These are phyloP conservation scores for Euthynnus affinis DNA, from an alignment of 2,797 vertebrate genomes.

Conservation along the genomic window DNA sequence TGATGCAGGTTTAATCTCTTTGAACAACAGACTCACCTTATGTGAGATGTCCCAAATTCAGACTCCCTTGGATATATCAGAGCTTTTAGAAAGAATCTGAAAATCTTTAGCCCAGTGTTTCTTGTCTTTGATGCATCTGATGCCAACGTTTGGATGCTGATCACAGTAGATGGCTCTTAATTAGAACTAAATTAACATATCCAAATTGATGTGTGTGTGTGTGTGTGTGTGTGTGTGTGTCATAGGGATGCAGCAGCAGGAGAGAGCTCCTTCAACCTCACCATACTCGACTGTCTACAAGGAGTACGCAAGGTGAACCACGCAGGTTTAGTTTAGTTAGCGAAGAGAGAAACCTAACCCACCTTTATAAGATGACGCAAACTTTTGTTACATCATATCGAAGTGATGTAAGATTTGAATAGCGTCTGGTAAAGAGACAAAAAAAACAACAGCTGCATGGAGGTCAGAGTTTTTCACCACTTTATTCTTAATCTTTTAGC, in stretches of 20 bases:
- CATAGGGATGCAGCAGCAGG: constrained; percentile 92
- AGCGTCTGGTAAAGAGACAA: neutral
- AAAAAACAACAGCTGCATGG: neutral
- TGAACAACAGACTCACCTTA: too few species aligned
- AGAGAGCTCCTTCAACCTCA: constrained; percentile 91
- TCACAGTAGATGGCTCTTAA: too few species aligned
- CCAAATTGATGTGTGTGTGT: neutral
- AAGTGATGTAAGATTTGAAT: neutral
- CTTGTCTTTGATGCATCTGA: too few species aligned
- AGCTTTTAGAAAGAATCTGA: too few species aligned
- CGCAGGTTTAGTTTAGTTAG: neutral
- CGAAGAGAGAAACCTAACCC: neutral
- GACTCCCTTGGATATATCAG: too few species aligned
- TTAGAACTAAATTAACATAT: too few species aligned
- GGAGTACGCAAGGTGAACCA: constrained; percentile 92
- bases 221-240: constrained; percentile 38
- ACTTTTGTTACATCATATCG: neutral
- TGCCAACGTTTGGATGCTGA: too few species aligned
- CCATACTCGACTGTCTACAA: constrained; percentile 93
- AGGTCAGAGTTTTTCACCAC: constrained; percentile 4
- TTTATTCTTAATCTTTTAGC: constrained; percentile 49
- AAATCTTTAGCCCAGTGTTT: too few species aligned
- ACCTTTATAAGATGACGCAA: too few species aligned
- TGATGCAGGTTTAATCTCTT: too few species aligned
- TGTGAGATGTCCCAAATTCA: too few species aligned